Base-by-base conservation (phyloP, 1,140 invertebrate genomes). In the Lamellibrachia luymesi region DNA sequence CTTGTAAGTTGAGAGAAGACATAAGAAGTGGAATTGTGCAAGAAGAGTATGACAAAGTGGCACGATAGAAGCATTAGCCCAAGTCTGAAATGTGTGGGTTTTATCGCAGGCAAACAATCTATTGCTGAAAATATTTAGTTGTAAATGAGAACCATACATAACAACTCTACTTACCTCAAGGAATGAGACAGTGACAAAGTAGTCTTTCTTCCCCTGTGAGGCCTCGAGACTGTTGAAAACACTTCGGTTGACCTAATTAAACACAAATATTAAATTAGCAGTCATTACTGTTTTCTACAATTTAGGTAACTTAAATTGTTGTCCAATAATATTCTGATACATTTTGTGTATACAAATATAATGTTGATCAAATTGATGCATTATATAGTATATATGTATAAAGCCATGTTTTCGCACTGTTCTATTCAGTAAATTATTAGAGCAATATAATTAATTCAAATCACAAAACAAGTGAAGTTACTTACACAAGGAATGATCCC, bases 401-500 rank as follows among this genome's bases (percentile, higher is more conserved):
- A 56, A 56, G 52, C 52, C 52, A 7, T 56, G 6, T 56, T 13
- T 56, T 13, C 13, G 52, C 13, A 56, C 13, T 56, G 6, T 56
- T 56, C 52, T 7, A 56, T 7, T 56, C 52, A 56, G 52, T 56
- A 56, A 56, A 56, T 56, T 56, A 38, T 90, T 56, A 25, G 13
- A 92, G 22, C 25, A 92, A n/a, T 22, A 92, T 49, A 92, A 7
- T 92, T 51, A 7, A 92, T 92, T 10, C 25, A 22, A 80, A 64
- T 92, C 4, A 27, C 91, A 92, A 92, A 0, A 27, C n/a, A 92
- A 49, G 5, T 27, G 50, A 91, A 13, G 50, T 80, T 51, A 95
- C 95, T 94, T 94, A 96, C 95, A 94, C 93, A 93, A 50, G 95
- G 95, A 17, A 94, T 94, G 92, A 96, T 94, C 51, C 95, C 95